Percentiles rank a stretch among this genome's conserved stretches.
These are phyloP conservation scores for Archivesica marissinica DNA, from an alignment of 1,140 invertebrate genomes.

Conservation along the genomic window DNA sequence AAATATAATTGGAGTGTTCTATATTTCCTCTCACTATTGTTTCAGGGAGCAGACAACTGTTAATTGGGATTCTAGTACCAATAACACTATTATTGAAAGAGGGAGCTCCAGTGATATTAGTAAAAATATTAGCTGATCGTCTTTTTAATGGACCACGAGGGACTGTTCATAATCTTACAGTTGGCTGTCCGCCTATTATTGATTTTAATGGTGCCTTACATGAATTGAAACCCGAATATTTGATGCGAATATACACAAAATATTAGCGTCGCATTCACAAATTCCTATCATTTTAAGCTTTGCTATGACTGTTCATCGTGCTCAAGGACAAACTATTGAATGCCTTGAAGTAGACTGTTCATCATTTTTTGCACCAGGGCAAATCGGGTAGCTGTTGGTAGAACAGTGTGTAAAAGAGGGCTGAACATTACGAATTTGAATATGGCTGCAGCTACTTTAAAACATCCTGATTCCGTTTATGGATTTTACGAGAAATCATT, in stretches of 20 bases:
- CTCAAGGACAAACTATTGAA: slow-evolving; percentile 3
- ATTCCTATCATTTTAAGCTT: neutral
- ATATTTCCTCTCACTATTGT: neutral
- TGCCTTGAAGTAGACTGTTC: neutral
- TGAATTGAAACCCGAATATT: neutral
- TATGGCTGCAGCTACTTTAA: neutral
- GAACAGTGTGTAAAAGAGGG: neutral
- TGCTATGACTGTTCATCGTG: slow-evolving; percentile 9
- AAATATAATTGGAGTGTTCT: neutral
- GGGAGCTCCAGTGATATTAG: neutral
- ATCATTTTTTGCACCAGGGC: no score
- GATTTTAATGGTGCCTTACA: neutral
- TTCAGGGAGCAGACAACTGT: neutral
- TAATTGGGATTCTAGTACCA: neutral
- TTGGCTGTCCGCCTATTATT: neutral
- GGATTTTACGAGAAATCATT: neutral
- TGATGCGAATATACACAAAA: neutral
- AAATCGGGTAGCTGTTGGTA: no score
- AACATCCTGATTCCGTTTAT: neutral
- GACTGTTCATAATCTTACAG: neutral
- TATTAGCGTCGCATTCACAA: neutral
- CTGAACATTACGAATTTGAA: neutral
- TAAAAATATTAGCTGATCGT: neutral
- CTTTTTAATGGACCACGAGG: neutral
- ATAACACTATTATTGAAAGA: neutral